Conservation (phyloP, 2,797 vertebrate genomes). For the Melanotaenia boesemani region DNA sequence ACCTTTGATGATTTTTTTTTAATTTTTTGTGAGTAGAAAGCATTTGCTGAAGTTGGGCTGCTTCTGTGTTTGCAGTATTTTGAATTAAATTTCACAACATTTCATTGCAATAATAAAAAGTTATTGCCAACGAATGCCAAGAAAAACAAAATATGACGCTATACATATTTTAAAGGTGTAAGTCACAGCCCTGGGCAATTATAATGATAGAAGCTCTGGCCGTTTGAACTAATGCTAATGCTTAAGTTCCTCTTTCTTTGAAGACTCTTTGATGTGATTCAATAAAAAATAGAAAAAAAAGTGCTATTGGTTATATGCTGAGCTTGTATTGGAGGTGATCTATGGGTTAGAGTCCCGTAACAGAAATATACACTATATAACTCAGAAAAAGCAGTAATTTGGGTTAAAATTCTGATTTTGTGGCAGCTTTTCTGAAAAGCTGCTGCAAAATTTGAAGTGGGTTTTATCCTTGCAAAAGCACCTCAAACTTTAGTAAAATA, state of each 20-base stretch:
- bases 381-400: slow-evolving; percentile 34
- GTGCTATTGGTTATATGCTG: slow-evolving; percentile 60
- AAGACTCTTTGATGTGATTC: slow-evolving; percentile 71
- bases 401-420: no score
- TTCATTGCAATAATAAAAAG: slow-evolving; percentile 22
- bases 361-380: slow-evolving; percentile 20
- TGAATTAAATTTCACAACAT: slow-evolving; percentile 17
- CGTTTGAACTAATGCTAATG: slow-evolving; percentile 61
- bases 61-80: slow-evolving; percentile 18
- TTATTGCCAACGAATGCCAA: slow-evolving; percentile 29
- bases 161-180: slow-evolving; percentile 49
- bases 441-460: no score
- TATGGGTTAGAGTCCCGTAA: slow-evolving; percentile 50
- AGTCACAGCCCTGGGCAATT: slow-evolving; percentile 54
- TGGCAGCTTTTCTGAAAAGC: no score
- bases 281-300: slow-evolving; percentile 48
- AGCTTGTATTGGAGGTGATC: slow-evolving; percentile 54
- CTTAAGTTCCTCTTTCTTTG: slow-evolving; percentile 60
- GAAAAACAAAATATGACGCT: slow-evolving; percentile 54
- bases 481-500: no score
- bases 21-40: slow-evolving; percentile 4
- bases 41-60: slow-evolving; percentile 7
- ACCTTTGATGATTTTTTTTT: slow-evolving; percentile 35
- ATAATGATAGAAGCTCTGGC: slow-evolving; percentile 48
- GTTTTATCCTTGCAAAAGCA: no score